Conservation (phyloP, 2,888 invertebrate species). For the Xestia rhomboidea region DNA sequence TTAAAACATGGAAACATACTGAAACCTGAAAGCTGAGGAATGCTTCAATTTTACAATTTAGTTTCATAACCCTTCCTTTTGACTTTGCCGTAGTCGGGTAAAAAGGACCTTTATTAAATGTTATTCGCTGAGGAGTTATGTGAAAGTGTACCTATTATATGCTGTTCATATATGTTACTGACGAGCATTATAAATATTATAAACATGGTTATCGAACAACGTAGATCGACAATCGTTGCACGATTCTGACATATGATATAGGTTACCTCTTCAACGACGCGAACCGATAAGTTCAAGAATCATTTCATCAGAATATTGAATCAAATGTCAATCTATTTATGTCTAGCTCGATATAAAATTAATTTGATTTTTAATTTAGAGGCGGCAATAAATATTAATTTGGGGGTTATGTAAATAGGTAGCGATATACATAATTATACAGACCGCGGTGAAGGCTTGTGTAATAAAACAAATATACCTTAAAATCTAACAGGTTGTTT, state of each 20-base stretch:
- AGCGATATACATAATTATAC: conserved; percentile 49
- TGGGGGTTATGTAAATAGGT: conserved; percentile 60
- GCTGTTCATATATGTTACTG: conserved; percentile 3
- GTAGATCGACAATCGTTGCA: conserved; percentile 53
- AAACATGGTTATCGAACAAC: conserved; percentile 50
- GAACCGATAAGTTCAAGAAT: conserved; percentile 67
- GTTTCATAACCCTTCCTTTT: too few species aligned
- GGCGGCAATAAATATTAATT: conserved; percentile 58
- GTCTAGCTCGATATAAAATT: conserved; percentile 48
- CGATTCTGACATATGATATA: conserved; percentile 71
- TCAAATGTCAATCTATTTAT: conserved; percentile 64
- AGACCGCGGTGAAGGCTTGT: conserved; percentile 26
- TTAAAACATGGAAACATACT: not conserved
- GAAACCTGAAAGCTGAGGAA: not conserved
- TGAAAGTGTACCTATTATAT: conserved; percentile 22
- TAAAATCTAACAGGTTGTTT: conserved; percentile 15
- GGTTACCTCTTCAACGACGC: conserved; percentile 55
- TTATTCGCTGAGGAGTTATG: conserved; percentile 12
- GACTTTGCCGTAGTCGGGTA: too few species aligned
- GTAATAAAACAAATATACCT: conserved; percentile 54
- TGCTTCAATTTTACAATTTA: too few species aligned
- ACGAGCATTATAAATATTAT: conserved; percentile 62
- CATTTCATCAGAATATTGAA: conserved; percentile 66
- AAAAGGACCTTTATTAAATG: conserved; percentile 35
- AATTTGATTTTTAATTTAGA: conserved; percentile 47